Conservation (phyloP, 2,113 vertebrate species). For the Charadrius vociferus region DNA sequence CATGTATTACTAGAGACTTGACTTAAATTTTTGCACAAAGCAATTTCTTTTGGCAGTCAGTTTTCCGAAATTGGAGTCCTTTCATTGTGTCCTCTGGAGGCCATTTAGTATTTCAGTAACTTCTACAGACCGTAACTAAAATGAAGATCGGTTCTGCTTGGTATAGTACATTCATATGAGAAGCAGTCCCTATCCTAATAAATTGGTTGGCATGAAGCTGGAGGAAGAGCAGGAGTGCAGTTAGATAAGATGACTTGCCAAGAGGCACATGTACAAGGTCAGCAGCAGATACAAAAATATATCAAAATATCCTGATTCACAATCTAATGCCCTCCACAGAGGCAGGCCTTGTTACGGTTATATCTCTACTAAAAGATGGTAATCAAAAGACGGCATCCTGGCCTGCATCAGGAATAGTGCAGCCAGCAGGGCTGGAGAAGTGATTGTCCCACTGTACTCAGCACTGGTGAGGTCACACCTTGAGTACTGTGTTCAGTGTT, state of each 20-base stretch:
- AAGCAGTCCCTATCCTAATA: not conserved
- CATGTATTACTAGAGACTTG: not conserved
- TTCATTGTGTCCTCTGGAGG: not conserved
- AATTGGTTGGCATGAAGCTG: not conserved
- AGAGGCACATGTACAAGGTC: not conserved
- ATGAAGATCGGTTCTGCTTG: not conserved
- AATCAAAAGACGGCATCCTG: not conserved
- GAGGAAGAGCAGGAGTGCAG: not conserved
- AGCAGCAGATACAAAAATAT: not conserved
- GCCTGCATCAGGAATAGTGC: too few relatives aligned
- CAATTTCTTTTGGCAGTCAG: not conserved
- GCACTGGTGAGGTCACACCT: too few relatives aligned
- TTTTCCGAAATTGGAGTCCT: not conserved
- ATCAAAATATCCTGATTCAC: not conserved
- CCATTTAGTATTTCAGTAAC: not conserved
- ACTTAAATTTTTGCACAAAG: not conserved
- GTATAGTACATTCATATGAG: not conserved
- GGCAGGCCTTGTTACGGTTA: not conserved
- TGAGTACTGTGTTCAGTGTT: too few relatives aligned
- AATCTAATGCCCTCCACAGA: not conserved
- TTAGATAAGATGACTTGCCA: not conserved
- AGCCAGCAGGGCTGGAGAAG: too few relatives aligned
- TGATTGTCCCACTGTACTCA: too few relatives aligned
- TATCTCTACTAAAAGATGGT: not conserved
- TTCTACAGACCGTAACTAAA: not conserved